A percentile compares a stretch with the other conserved stretches of the same genome.
phyloP scores from a whole-genome alignment of 2,113 vertebrate species.

The Archocentrus centrarchus region DNA sequence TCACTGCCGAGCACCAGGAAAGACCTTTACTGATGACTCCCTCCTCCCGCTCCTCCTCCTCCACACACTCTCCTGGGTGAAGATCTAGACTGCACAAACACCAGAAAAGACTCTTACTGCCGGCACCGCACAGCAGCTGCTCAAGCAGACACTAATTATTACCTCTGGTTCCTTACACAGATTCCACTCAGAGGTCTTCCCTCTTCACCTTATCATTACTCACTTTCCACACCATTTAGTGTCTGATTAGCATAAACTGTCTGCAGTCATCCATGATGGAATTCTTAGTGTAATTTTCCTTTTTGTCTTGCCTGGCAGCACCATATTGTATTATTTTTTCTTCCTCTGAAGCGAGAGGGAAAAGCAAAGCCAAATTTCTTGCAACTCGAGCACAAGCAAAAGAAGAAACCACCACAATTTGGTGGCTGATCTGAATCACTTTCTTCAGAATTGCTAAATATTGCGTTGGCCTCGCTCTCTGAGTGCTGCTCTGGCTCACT shows the following conservation, averaged over 20 bases:
- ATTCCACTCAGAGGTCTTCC: constrained; percentile 14
- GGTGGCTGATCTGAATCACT: background rate
- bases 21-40: constrained; percentile 84
- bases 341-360: background rate
- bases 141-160: background rate
- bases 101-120: background rate
- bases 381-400: background rate
- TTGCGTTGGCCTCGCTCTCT: background rate
- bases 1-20: constrained; percentile 79
- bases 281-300: background rate
- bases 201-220: background rate
- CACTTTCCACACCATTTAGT: constrained; percentile 19
- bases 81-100: constrained; percentile 14
- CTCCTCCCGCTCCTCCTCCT: background rate
- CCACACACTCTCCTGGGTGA: background rate
- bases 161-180: background rate
- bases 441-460: no score
- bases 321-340: background rate
- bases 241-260: background rate
- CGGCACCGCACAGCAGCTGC: background rate
- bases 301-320: background rate
- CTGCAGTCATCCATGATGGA: background rate
- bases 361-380: background rate
- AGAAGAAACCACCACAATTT: no score
- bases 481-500: background rate